A percentile compares a stretch with the other conserved stretches of the same genome.
These are phyloP conservation scores for Protomyctophum bolini DNA, from an alignment of 2,113 vertebrate species.

Conservation along the genomic window DNA sequence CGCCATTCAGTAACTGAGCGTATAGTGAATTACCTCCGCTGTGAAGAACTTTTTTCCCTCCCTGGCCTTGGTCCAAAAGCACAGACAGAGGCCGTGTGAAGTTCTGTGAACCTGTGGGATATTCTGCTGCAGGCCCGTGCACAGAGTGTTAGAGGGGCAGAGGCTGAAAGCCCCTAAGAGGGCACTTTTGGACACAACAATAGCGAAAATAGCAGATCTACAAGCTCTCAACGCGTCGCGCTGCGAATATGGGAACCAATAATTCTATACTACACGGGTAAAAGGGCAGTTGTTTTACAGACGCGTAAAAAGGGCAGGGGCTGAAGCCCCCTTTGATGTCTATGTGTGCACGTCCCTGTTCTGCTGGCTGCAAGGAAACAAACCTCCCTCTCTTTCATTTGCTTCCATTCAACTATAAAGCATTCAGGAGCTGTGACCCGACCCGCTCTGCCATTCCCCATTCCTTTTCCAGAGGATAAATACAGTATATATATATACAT, in stretches of 20 bases:
- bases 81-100: constrained; percentile 5
- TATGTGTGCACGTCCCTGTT: neutral
- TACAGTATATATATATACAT: constrained; percentile 45
- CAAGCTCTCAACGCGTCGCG: too few relatives aligned
- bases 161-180: too few relatives aligned
- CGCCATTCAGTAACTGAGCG: constrained; percentile 47
- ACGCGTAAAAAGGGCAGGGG: too few relatives aligned
- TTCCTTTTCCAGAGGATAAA: constrained; percentile 45
- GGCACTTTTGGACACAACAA: too few relatives aligned
- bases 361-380: constrained; percentile 22
- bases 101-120: neutral
- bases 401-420: constrained; percentile 29
- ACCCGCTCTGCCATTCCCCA: constrained; percentile 4
- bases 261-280: too few relatives aligned
- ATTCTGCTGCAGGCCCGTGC: too few relatives aligned
- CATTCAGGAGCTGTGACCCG: constrained; percentile 26
- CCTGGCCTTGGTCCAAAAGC: neutral
- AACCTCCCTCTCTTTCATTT: constrained; percentile 11
- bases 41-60: neutral
- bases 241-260: too few relatives aligned
- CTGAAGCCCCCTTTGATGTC: too few relatives aligned
- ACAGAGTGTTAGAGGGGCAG: too few relatives aligned
- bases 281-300: too few relatives aligned
- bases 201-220: too few relatives aligned
- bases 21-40: constrained; percentile 33